Percentiles rank a stretch among this genome's conserved stretches.
Conservation (phyloP, 2,797 vertebrate species). For the Pangasius larnaudii region DNA sequence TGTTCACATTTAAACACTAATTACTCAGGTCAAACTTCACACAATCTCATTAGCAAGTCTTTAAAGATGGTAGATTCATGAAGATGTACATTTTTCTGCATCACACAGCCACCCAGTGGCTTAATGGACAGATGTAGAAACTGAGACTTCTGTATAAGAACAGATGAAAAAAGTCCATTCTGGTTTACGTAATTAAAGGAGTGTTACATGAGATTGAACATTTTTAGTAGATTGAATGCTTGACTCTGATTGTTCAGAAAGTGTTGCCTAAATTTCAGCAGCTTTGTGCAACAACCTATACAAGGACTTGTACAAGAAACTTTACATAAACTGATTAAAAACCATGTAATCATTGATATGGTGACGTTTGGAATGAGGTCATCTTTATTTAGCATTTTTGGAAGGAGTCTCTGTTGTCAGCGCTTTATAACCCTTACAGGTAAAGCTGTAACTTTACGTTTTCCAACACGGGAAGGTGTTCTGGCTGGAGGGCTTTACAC, state of each 20-base stretch:
- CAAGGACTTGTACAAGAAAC: neutral
- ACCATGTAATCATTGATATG: neutral
- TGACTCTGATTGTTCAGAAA: neutral
- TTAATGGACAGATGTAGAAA: conserved; percentile 23
- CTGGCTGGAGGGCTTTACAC: too few species aligned
- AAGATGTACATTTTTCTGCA: conserved; percentile 4
- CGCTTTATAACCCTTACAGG: neutral
- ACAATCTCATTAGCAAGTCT: conserved; percentile 49
- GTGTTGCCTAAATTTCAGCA: neutral
- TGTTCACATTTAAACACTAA: conserved; percentile 51
- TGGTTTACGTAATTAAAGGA: neutral
- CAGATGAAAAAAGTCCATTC: neutral
- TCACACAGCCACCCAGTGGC: neutral
- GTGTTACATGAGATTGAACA: neutral
- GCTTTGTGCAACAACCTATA: neutral
- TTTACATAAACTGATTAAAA: neutral
- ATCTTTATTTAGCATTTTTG: neutral
- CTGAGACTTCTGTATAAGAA: conserved; percentile 32
- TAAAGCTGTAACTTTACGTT: neutral
- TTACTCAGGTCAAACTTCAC: conserved; percentile 51
- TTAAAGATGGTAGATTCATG: conserved; percentile 37
- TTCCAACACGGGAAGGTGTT: neutral
- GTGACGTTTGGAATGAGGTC: neutral
- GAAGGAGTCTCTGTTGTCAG: neutral
- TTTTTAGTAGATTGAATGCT: neutral